A percentile compares a stretch with the other conserved stretches of the same genome.
Evolutionary conservation across 2,888 invertebrate genomes (phyloP).

Genomic region (Hydroisotoma schaefferi): DNA sequence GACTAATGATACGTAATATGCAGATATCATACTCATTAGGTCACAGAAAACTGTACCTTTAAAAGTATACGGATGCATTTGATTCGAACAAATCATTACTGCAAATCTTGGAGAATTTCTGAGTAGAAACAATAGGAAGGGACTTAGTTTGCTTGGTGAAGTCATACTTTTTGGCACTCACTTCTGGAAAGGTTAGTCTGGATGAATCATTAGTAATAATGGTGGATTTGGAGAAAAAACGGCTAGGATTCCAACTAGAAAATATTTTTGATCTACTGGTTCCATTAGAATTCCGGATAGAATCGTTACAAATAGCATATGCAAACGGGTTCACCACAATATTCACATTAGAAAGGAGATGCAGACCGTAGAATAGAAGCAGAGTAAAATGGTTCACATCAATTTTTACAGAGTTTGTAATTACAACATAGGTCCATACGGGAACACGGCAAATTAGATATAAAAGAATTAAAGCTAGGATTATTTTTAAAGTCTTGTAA

Average conservation of each 20-base stretch:
- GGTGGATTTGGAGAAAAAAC: neutral
- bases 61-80: no score
- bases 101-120: slow-evolving; percentile 3
- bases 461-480: slow-evolving; percentile 58
- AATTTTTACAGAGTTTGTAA: slow-evolving; percentile 45
- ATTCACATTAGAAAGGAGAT: slow-evolving; percentile 57
- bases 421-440: slow-evolving; percentile 57
- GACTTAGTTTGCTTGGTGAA: neutral
- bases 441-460: slow-evolving; percentile 59
- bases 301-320: slow-evolving; percentile 60
- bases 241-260: neutral
- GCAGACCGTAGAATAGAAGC: slow-evolving; percentile 55
- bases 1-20: no score
- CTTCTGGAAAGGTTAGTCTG: neutral
- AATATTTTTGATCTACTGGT: neutral
- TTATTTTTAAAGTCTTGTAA: slow-evolving; percentile 58
- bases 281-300: slow-evolving; percentile 23
- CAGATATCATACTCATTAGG: no score
- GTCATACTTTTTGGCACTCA: slow-evolving; percentile 5
- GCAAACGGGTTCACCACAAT: slow-evolving; percentile 61
- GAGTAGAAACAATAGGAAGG: slow-evolving; percentile 3
- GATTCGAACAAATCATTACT: slow-evolving; percentile 16
- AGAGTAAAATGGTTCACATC: slow-evolving; percentile 10
- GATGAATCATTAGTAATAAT: neutral
- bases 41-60: no score